Base-by-base conservation (phyloP, 2,113 vertebrate genomes). In the Macheiramphus alcinus region DNA sequence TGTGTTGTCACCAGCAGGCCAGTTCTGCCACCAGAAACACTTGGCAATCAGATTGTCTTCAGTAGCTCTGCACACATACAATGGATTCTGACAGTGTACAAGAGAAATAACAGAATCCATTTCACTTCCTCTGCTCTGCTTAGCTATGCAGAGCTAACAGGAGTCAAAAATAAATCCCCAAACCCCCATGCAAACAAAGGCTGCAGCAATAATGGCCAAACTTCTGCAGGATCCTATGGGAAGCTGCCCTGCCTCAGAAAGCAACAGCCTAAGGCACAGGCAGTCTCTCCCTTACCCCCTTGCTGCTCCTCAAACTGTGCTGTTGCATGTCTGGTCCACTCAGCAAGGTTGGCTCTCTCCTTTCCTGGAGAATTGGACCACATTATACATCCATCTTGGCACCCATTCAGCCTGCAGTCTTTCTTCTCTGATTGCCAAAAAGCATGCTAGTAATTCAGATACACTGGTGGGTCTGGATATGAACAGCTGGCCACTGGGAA, bases 401-500 rank as follows among this genome's bases (percentile, higher is more conserved):
- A 86, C 18, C 16, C 62, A 6, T 66, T 91, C 94, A 91, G 73
- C 55, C 73, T 84, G 63, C 63, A 95, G 72, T 67, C 88, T 83
- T 82, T 95, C 62, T 94, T 59, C 29, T 31, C 63, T 43, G 26
- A 17, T 82, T 94, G 91, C 95, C 96, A 96, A 56, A 87, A 88
- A 36, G 55, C 58, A 53, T 43, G 78, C 53, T 65, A 86, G 66
- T 66, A 90, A 86, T 88, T 93, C 94, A 93, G 70, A 95, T 94
- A 58, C 18, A 65, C 73, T 78, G 45, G 63, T 91, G 84, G 73
- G 93, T 67, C 88, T 96, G 92, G 89, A 80, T 82, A 70, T 59
- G 89, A 94, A 91, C 85, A 95, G 74, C 36, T 90, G 86, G 84
- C 96, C 89, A 94, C 59, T 59, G 87, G 86, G 96, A 96, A 66